A percentile compares a stretch with the other conserved stretches of the same genome.
phyloP scores from a whole-genome alignment of 2,113 vertebrate species.

The Podarcis muralis region DNA sequence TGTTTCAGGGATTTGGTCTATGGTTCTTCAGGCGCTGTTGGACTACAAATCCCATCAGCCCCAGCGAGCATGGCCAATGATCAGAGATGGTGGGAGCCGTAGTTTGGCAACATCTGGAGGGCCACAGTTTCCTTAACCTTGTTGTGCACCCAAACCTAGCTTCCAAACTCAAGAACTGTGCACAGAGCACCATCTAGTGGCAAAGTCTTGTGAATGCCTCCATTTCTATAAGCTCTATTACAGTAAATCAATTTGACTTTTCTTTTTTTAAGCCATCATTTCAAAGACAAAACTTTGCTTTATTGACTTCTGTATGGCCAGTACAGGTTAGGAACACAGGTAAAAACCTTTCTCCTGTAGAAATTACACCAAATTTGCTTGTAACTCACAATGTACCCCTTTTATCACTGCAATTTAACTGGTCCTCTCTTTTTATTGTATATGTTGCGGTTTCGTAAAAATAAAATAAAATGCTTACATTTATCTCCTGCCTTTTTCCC shows the following conservation, averaged over 20 bases:
- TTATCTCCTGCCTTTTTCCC: too few relatives aligned
- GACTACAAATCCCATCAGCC: too few relatives aligned
- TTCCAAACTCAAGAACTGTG: neutral
- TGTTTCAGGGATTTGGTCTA: too few relatives aligned
- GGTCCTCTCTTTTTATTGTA: neutral
- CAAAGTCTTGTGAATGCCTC: neutral
- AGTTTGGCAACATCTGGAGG: too few relatives aligned
- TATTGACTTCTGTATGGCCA: neutral
- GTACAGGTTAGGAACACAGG: neutral
- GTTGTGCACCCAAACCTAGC: neutral
- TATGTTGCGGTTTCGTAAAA: neutral
- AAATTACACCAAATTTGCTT: neutral
- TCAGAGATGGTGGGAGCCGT: too few relatives aligned
- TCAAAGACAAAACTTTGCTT: neutral
- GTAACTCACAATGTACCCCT: too few relatives aligned
- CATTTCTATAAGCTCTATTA: neutral
- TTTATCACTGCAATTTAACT: neutral
- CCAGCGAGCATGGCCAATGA: too few relatives aligned
- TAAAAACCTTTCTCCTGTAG: neutral
- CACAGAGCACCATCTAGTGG: conserved; percentile 14
- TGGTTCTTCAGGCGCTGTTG: too few relatives aligned
- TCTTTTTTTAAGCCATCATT: neutral
- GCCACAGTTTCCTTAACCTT: neutral
- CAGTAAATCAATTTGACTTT: too few relatives aligned
- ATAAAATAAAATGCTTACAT: too few relatives aligned